Conservation (phyloP, 2,113 vertebrate genomes). For the Elephas maximus region DNA sequence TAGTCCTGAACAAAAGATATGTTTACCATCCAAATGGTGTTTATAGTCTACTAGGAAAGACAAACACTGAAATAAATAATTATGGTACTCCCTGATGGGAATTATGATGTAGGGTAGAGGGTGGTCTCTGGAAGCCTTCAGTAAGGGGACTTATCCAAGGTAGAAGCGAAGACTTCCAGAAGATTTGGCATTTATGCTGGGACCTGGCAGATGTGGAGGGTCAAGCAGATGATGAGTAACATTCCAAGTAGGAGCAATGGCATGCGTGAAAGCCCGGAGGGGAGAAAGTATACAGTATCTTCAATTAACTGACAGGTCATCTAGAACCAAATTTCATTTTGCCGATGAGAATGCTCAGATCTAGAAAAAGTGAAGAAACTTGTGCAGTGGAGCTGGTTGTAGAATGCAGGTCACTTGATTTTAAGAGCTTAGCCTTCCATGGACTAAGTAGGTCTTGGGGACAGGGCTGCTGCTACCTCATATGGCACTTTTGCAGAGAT, state of each 20-base stretch:
- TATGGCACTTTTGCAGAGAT: neutral
- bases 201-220: neutral
- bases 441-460: neutral
- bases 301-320: neutral
- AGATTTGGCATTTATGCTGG: conserved; percentile 30
- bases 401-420: neutral
- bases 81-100: neutral
- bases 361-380: neutral
- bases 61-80: conserved; percentile 19
- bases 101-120: neutral
- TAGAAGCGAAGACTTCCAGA: conserved; percentile 37
- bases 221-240: neutral
- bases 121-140: neutral
- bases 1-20: neutral
- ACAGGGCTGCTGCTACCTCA: neutral
- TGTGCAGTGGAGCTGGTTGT: neutral
- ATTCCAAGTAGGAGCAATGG: conserved; percentile 23
- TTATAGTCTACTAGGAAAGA: conserved; percentile 14
- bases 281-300: neutral
- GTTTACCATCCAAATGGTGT: neutral
- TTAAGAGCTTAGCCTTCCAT: neutral
- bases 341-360: neutral
- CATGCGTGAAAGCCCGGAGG: neutral
- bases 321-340: conserved; percentile 40
- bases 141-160: neutral